These are phyloP conservation scores for Apostichopus parvimensis DNA, from an alignment of 35 echinoderm and acorn worm species.

Conservation along the genomic window DNA sequence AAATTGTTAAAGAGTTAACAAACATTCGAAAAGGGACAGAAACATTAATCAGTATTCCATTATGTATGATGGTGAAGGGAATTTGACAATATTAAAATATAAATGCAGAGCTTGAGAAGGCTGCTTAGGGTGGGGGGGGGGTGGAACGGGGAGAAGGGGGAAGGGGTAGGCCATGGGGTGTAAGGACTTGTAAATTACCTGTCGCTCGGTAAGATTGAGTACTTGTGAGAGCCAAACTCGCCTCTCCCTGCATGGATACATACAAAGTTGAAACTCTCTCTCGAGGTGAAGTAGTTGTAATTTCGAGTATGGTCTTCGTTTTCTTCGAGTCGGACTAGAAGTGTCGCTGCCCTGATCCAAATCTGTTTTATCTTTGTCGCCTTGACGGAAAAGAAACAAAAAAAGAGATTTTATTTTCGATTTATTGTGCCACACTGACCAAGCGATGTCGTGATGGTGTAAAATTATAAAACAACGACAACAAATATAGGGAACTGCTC, in stretches of 20 bases:
- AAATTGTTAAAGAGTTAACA: too few species aligned
- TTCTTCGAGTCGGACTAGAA: slow-evolving; percentile 56
- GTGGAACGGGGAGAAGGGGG: background rate
- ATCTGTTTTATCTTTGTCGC: slow-evolving; percentile 44
- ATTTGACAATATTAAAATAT: too few species aligned
- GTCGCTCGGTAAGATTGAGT: slow-evolving; percentile 87
- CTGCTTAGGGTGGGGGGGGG: background rate
- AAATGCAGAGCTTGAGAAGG: background rate
- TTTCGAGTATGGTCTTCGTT: slow-evolving; percentile 89
- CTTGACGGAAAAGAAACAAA: background rate
- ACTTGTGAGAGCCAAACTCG: slow-evolving; percentile 90
- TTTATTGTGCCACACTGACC: too few species aligned
- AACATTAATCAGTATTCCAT: too few species aligned
- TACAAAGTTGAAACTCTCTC: slow-evolving; percentile 84
- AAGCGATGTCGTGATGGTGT: too few species aligned
- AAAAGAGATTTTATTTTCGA: background rate
- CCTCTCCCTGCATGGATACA: slow-evolving; percentile 90
- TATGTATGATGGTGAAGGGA: too few species aligned
- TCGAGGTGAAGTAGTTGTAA: slow-evolving; percentile 89
- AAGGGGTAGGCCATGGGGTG: background rate
- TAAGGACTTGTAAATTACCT: slow-evolving; percentile 28
- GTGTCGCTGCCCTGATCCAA: slow-evolving; percentile 37
- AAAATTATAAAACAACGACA: too few species aligned
- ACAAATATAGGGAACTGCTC: too few species aligned
- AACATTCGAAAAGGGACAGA: too few species aligned